These are phyloP conservation scores for Papilio aristodemus DNA, from an alignment of 1,140 invertebrate genomes.

Conservation along the genomic window DNA sequence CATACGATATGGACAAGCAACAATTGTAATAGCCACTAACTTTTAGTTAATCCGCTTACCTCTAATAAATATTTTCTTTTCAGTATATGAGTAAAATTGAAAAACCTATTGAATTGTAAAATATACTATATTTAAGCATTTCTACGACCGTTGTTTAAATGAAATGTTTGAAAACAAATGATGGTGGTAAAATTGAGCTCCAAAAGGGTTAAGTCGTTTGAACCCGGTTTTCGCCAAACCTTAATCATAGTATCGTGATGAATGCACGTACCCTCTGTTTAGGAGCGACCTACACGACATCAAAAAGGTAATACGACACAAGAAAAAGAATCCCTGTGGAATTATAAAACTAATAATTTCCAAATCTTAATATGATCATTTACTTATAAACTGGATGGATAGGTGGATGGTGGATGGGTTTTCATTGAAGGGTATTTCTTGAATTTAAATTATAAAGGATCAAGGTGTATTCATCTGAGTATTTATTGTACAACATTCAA, in stretches of 20 bases:
- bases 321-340: background rate
- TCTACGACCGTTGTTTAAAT: background rate
- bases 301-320: background rate
- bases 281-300: background rate
- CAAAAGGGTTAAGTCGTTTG: background rate
- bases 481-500: conserved; percentile 5
- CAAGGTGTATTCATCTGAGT: background rate
- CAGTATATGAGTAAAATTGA: no score
- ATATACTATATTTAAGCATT: background rate
- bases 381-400: no score
- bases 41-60: no score
- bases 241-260: conserved; percentile 1
- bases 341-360: background rate
- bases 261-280: background rate
- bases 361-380: background rate
- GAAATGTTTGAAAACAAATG: background rate
- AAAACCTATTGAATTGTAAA: no score
- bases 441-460: background rate
- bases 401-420: no score
- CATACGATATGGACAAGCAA: no score
- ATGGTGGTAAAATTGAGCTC: background rate
- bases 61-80: no score
- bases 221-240: background rate
- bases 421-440: no score
- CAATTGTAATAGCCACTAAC: no score